phyloP scores from a whole-genome alignment of 2,113 vertebrate genomes.

The Sardina pilchardus region DNA sequence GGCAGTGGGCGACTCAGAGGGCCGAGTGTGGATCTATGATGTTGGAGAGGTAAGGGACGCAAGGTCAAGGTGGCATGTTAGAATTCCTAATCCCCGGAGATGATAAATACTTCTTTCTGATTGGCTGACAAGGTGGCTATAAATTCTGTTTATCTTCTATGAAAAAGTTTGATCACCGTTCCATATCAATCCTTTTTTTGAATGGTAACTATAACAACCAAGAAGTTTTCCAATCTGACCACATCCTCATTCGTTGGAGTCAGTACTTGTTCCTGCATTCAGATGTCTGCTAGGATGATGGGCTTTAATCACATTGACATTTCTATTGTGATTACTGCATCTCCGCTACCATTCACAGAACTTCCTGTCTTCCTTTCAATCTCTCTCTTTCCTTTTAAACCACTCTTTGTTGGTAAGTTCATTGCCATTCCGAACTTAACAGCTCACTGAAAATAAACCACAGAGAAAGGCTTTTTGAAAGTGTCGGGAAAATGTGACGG shows the following conservation, averaged over 20 bases:
- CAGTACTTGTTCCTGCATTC: background rate
- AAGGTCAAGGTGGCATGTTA: background rate
- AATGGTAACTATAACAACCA: too few relatives aligned
- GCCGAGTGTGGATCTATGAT: slow-evolving; percentile 95
- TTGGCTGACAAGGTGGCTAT: too few relatives aligned
- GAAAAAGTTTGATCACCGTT: too few relatives aligned
- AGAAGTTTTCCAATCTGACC: background rate
- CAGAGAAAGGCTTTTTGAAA: background rate
- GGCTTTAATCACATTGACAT: background rate
- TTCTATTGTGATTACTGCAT: background rate
- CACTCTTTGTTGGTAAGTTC: background rate
- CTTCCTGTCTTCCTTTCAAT: background rate
- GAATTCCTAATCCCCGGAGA: too few relatives aligned
- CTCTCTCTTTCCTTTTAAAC: background rate
- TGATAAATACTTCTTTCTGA: too few relatives aligned
- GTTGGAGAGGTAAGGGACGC: slow-evolving; percentile 87
- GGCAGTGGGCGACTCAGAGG: slow-evolving; percentile 95
- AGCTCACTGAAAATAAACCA: background rate
- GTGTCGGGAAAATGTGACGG: background rate
- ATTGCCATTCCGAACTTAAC: background rate
- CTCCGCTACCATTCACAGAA: background rate
- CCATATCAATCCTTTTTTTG: too few relatives aligned
- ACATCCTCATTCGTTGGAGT: background rate
- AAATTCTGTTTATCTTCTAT: too few relatives aligned
- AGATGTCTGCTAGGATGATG: background rate